Conservation (phyloP, 2,797 vertebrate genomes). For the Halcyon badia region DNA sequence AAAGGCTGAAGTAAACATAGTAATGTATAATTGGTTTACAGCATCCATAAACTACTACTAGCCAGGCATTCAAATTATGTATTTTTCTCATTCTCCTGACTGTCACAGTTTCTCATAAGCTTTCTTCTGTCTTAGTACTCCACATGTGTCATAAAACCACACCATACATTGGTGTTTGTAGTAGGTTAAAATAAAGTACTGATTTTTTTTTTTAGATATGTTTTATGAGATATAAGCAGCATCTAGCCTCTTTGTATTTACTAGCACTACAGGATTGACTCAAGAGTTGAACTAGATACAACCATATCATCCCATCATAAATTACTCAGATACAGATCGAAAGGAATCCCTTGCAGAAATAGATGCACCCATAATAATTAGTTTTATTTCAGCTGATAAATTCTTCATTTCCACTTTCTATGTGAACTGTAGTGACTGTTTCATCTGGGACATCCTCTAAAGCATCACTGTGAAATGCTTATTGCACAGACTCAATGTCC, state of each 20-base stretch:
- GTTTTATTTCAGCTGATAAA: not conserved
- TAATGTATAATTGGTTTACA: constrained; percentile 2
- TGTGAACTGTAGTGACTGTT: not conserved
- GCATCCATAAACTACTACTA: not conserved
- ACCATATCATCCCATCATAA: not conserved
- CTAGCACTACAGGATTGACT: not conserved
- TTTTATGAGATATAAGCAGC: not conserved
- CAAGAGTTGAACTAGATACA: not conserved
- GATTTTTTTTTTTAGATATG: not conserved
- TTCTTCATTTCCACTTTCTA: not conserved
- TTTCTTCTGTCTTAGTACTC: not conserved
- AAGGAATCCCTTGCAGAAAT: not conserved
- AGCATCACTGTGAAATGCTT: not conserved
- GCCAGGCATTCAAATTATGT: not conserved
- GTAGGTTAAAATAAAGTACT: not conserved
- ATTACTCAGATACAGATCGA: not conserved
- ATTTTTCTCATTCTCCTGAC: not conserved
- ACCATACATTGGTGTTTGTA: not conserved
- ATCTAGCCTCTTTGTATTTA: not conserved
- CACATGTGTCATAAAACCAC: not conserved
- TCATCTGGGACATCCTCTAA: not conserved
- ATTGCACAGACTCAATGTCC: not conserved
- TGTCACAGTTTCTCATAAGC: not conserved
- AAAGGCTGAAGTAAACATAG: constrained; percentile 9
- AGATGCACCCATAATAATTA: not conserved